A percentile compares a stretch with the other conserved stretches of the same genome.
Evolutionary conservation across 2,113 vertebrate genomes (phyloP).

Genomic region (Isurus oxyrinchus): DNA sequence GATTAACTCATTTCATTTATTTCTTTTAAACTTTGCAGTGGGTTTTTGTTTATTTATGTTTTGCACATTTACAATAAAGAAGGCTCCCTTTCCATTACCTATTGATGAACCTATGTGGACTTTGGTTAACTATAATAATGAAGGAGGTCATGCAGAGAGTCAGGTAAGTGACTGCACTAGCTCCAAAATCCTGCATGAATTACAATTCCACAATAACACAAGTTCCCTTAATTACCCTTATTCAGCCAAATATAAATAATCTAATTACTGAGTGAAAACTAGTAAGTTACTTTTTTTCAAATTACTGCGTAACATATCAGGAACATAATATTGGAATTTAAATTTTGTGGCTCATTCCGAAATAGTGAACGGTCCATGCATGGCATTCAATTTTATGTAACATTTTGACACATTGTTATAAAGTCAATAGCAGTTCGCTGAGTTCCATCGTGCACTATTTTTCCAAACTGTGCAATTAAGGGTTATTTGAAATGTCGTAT

Average conservation of each 20-base stretch:
- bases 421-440: not conserved
- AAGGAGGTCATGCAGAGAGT: not conserved
- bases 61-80: not conserved
- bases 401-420: not conserved
- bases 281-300: too few relatives aligned
- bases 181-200: not conserved
- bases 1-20: not conserved
- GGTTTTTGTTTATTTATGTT: not conserved
- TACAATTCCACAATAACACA: not conserved
- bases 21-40: conserved; percentile 27
- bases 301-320: not conserved
- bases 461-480: not conserved
- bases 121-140: not conserved
- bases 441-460: not conserved
- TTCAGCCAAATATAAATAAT: not conserved
- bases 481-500: not conserved
- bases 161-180: not conserved
- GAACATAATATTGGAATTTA: not conserved
- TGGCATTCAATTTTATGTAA: not conserved
- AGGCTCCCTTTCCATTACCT: not conserved
- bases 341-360: not conserved
- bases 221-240: not conserved
- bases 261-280: not conserved
- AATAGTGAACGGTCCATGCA: not conserved
- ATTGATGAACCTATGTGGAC: not conserved